Evolutionary conservation across 2,888 invertebrate species (phyloP).

Genomic region (Ennomos quercinarius): DNA sequence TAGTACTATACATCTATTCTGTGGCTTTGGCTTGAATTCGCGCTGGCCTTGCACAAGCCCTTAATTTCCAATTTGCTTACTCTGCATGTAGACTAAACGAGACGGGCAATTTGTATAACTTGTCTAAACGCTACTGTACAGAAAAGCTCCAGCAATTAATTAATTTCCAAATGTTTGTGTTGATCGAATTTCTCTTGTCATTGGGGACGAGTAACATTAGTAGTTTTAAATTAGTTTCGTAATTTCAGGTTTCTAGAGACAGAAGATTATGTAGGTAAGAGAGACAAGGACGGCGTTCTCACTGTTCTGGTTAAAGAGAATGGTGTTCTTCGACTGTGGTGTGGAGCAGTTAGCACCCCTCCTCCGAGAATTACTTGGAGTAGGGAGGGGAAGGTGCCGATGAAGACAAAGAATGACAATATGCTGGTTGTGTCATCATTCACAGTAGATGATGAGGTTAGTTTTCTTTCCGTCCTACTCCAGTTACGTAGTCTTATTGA

Average conservation of each 20-base stretch:
- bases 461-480: constrained; percentile 15
- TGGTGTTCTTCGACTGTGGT: constrained; percentile 85
- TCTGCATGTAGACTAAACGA: too few relatives aligned
- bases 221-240: constrained; percentile 1
- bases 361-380: constrained; percentile 87
- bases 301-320: constrained; percentile 64
- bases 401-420: constrained; percentile 64
- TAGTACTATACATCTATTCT: too few relatives aligned
- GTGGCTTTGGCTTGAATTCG: too few relatives aligned
- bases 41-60: too few relatives aligned
- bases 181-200: background rate
- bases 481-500: too few relatives aligned
- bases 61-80: too few relatives aligned
- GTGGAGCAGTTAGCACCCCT: constrained; percentile 87
- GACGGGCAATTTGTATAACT: too few relatives aligned
- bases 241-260: constrained; percentile 68
- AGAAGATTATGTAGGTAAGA: constrained; percentile 71
- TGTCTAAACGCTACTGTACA: too few relatives aligned
- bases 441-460: constrained; percentile 68
- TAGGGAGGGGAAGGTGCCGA: constrained; percentile 77
- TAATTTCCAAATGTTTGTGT: constrained; percentile 9
- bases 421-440: constrained; percentile 74
- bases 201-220: background rate
- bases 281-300: constrained; percentile 65
- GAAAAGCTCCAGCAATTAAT: too few relatives aligned